Evolutionary conservation across 2,888 invertebrate species (phyloP).

Genomic region (Glyphotaelius pellucidus): DNA sequence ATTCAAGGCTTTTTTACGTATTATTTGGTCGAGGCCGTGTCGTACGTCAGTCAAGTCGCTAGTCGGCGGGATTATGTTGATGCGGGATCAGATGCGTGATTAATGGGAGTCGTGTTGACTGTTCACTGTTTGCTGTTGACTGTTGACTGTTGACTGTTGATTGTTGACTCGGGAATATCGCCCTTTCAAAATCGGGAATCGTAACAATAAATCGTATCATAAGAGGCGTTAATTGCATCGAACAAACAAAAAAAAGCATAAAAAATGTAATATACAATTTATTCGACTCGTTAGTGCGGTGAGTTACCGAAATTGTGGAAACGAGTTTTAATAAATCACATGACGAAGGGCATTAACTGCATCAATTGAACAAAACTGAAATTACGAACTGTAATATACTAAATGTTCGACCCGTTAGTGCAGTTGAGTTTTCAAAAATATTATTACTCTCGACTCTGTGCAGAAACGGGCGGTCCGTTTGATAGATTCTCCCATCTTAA

Average conservation of each 20-base stretch:
- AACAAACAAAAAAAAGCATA: background rate
- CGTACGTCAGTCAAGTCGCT: constrained; percentile 32
- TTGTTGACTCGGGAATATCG: background rate
- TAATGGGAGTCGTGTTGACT: constrained; percentile 10
- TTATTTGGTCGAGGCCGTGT: constrained; percentile 37
- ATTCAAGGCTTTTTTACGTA: constrained; percentile 32
- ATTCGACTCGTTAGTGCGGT: background rate
- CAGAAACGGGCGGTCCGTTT: too few species aligned
- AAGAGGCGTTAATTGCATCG: background rate
- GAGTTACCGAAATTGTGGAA: background rate
- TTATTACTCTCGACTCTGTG: too few species aligned
- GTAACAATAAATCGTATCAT: background rate
- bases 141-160: background rate
- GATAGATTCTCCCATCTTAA: too few species aligned
- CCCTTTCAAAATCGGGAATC: background rate
- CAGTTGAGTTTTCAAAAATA: background rate
- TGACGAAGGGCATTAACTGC: background rate
- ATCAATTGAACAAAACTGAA: background rate
- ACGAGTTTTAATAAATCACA: background rate
- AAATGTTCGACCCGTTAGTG: background rate
- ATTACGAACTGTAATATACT: background rate
- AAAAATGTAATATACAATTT: background rate
- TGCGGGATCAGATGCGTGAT: constrained; percentile 43
- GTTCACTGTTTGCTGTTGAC: background rate
- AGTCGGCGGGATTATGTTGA: constrained; percentile 37